Base-by-base conservation (phyloP, 2,888 invertebrate species). In the Papilio elwesi region DNA sequence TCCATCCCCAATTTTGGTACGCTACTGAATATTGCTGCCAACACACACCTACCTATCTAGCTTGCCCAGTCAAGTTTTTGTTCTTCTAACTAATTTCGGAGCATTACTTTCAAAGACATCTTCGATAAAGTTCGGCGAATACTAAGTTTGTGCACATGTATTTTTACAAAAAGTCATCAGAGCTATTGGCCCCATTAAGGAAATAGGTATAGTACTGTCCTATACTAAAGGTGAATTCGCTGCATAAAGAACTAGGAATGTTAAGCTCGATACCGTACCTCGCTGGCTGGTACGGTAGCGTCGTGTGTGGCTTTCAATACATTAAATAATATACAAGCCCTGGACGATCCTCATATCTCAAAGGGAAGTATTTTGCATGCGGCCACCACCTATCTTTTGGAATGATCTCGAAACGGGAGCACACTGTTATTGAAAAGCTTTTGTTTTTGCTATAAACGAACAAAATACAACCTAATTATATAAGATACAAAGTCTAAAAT, bases 281-380 rank as follows among this genome's bases (percentile, higher is more conserved):
- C 71, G 71, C 74, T 76, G 77, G 80, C 78, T 76, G 77, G 80
- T 78, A 80, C 82, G 79, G 85, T 82, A 83, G 87, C 92, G 74
- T 87, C 91, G 92, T 92, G 92, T 92, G 91, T 92, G 92, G 92
- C 86, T 86, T 77, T 83, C 82, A 85, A 87, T 88, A 85, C 85
- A 85, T 87, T 86, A 89, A 89, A 90, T 90, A 91, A 89, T 88
- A 88, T 88, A 88, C 85, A 83, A 86, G 78, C 80, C 76, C 79
- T 82, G 86, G 88, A 89, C 89, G 88, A 87, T 88, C 86, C 86
- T 87, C 91, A 92, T 91, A 93, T 92, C 92, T 90, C 88, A 87
- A 87, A 86, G 86, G 92, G 91, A 92, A 93, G 91, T 91, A 88
- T 90, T 93, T 91, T 91, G 91, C 92, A 92, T 93, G 89, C 89